Base-by-base conservation (phyloP, 2,797 vertebrate species). In the Tenualosa ilisha region DNA sequence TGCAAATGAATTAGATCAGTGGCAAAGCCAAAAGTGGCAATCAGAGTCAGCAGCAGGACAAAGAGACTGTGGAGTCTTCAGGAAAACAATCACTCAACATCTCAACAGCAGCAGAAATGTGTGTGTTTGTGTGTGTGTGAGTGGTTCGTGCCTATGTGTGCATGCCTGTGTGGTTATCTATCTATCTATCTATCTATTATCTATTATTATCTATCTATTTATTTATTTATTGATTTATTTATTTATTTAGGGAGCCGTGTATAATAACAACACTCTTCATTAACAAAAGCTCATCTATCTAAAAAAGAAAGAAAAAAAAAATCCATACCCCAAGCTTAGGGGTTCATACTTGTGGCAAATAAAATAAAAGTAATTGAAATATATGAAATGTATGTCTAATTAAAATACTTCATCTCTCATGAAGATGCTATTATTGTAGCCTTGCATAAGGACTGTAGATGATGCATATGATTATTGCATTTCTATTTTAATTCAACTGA, bases 21-120 rank as follows among this genome's bases (percentile, higher is more conserved):
- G 20, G 72, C 72, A 22, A 3, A 2, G 17, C 15, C 72, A 46
- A 79, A n/a, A 43, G 72, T 43, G 72, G 72, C 72, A 79, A 79
- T 79, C 72, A 79, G 72, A 7, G 8, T 46, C 72, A 43, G 72
- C 20, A n/a, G 72, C 72, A 46, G 72, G 37, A 46, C 46, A 40
- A 43, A 46, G 72, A 17, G 40, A 75, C 68, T 75, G 68, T 75
- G 68, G 68, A 75, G 68, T 15, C 72, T 46, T 8, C 65, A 20
- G 72, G 72, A 79, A 79, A 79, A 79, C 72, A 79, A 79, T 79
- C 72, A 79, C 72, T 79, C 72, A 43, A 46, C 72, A 43, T 79
- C 72, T 79, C 72, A 46, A 79, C 68, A 79, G 1, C 40, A 79
- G 43, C 72, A 79, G 51, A 63, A 61, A 20, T 20, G 72, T 79